A percentile compares a stretch with the other conserved stretches of the same genome.
Evolutionary conservation across 2,113 vertebrate genomes (phyloP).

Genomic region (Ondatra zibethicus): DNA sequence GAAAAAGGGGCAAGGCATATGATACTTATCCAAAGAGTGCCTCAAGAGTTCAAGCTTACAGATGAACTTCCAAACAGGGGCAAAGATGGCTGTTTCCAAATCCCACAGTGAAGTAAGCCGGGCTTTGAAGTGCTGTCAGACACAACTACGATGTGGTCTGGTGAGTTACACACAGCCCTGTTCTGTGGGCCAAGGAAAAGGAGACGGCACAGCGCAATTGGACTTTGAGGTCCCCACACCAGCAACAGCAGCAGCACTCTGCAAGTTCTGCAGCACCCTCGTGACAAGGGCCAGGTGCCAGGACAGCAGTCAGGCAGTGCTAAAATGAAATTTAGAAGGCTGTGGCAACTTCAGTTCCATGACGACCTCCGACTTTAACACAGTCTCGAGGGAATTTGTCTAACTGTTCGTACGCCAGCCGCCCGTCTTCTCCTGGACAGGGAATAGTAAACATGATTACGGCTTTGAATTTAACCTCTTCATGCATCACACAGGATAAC

Average conservation of each 20-base stretch:
- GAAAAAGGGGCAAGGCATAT: constrained; percentile 31
- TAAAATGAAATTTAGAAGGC: constrained; percentile 85
- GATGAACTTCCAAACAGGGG: constrained; percentile 71
- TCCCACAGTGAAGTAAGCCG: constrained; percentile 44
- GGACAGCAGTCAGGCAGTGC: constrained; percentile 13
- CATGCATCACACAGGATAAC: not conserved
- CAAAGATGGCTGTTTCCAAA: constrained; percentile 78
- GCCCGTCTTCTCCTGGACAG: constrained; percentile 93
- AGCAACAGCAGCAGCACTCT: not conserved
- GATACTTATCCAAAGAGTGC: not conserved
- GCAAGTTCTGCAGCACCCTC: constrained; percentile 58
- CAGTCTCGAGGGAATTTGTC: constrained; percentile 93
- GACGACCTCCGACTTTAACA: constrained; percentile 87
- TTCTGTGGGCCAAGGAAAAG: constrained; percentile 48
- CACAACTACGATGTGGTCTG: not conserved
- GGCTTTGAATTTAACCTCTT: not conserved
- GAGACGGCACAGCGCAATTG: not conserved
- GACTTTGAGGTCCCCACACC: constrained; percentile 11
- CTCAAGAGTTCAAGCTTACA: constrained; percentile 62
- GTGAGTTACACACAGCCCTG: not conserved
- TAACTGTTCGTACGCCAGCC: constrained; percentile 95
- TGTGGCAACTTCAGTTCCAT: constrained; percentile 92
- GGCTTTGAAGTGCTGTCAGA: constrained; percentile 13
- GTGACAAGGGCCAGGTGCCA: not conserved
- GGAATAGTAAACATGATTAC: constrained; percentile 34